Evolutionary conservation across 2,113 vertebrate species (phyloP).

Genomic region (Crotophaga sulcirostris): DNA sequence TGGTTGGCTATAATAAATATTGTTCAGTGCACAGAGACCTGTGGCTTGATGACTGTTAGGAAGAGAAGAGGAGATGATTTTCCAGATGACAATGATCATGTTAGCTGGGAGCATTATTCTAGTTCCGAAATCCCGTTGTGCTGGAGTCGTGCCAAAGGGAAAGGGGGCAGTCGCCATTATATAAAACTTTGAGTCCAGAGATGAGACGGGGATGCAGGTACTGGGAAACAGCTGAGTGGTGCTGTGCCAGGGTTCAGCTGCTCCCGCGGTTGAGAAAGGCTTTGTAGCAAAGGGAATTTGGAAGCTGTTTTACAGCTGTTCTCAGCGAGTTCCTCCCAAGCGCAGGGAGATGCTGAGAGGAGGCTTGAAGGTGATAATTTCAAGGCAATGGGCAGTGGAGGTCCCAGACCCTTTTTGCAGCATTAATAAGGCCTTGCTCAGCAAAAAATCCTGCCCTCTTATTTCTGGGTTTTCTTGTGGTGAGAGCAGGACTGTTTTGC

Average conservation of each 20-base stretch:
- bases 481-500: not conserved
- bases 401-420: not conserved
- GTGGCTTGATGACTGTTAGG: not conserved
- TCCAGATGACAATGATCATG: not conserved
- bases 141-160: not conserved
- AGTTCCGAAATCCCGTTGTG: slow-evolving; percentile 7
- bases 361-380: not conserved
- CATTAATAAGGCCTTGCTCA: not conserved
- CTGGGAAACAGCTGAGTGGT: slow-evolving; percentile 19
- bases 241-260: slow-evolving; percentile 3
- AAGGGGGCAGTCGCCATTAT: not conserved
- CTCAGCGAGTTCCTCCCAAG: not conserved
- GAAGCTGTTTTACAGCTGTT: slow-evolving; percentile 35
- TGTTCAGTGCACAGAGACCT: not conserved
- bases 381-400: not conserved
- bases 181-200: slow-evolving; percentile 8
- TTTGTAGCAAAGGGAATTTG: not conserved
- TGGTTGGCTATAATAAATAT: not conserved
- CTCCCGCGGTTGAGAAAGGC: not conserved
- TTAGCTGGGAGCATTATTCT: not conserved
- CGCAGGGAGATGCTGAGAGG: not conserved
- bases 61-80: slow-evolving; percentile 2
- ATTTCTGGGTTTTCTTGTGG: not conserved
- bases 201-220: not conserved
- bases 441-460: not conserved